A percentile compares a stretch with the other conserved stretches of the same genome.
Evolutionary conservation across 2,888 invertebrate species (phyloP).

Genomic region (Tetragnatha montana): DNA sequence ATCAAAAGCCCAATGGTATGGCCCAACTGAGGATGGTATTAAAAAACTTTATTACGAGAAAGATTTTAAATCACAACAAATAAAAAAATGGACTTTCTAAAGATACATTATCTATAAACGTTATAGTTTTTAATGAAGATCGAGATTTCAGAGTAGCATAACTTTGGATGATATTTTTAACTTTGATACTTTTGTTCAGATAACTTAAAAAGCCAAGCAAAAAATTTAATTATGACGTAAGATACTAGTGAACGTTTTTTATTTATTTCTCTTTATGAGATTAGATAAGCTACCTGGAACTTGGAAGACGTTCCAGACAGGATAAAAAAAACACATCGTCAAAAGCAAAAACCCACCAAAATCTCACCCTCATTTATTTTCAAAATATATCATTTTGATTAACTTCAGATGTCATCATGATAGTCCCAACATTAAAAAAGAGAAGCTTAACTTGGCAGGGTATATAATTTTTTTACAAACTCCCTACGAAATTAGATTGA

Average conservation of each 20-base stretch:
- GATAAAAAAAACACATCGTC: too few relatives aligned
- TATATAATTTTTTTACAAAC: conserved; percentile 16
- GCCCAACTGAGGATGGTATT: too few relatives aligned
- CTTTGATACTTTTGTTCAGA: neutral
- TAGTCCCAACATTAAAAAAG: conserved; percentile 1
- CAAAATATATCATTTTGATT: conserved; percentile 29
- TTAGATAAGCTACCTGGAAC: neutral
- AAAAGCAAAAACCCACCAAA: neutral
- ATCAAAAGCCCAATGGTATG: too few relatives aligned
- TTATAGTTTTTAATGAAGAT: too few relatives aligned
- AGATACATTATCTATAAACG: too few relatives aligned
- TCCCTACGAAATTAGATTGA: conserved; percentile 41
- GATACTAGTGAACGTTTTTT: neutral
- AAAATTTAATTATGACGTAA: neutral
- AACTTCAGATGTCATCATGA: conserved; percentile 10
- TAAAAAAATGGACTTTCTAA: too few relatives aligned
- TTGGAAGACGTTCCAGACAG: too few relatives aligned
- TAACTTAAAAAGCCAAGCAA: neutral
- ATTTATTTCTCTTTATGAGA: neutral
- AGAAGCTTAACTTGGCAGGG: conserved; percentile 1
- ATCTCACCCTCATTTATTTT: neutral
- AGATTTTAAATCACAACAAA: too few relatives aligned
- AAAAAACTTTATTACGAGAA: too few relatives aligned
- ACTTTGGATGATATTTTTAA: neutral
- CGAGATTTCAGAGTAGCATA: too few relatives aligned